phyloP scores from a whole-genome alignment of 2,888 invertebrate species.

The Euclidia mi region DNA sequence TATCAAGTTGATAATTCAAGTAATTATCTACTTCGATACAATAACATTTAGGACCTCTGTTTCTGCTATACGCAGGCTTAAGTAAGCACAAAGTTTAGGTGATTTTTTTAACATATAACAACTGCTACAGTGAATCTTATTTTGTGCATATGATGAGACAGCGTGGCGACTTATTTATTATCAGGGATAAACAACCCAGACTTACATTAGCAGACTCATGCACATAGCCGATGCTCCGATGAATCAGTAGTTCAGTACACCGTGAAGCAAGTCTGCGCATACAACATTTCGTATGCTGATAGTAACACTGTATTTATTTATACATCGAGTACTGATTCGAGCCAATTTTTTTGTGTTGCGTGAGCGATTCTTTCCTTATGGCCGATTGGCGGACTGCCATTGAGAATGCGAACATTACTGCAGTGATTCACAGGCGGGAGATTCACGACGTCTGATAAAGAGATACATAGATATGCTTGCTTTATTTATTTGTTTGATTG shows the following conservation, averaged over 20 bases:
- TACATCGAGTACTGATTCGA: conserved; percentile 9
- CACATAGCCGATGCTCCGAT: too few relatives aligned
- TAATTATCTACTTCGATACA: too few relatives aligned
- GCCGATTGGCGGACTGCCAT: conserved; percentile 45
- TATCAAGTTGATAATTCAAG: too few relatives aligned
- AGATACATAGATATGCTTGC: background rate
- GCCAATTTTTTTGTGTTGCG: conserved; percentile 27
- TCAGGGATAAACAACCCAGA: too few relatives aligned
- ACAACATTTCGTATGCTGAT: conserved; percentile 9
- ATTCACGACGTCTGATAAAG: conserved; percentile 1
- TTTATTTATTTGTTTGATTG: conserved; percentile 1
- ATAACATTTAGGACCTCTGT: too few relatives aligned
- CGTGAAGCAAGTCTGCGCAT: background rate
- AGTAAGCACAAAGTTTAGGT: too few relatives aligned
- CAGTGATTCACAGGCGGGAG: conserved; percentile 19
- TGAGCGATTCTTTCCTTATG: conserved; percentile 31
- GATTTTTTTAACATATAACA: too few relatives aligned
- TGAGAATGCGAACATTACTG: conserved; percentile 1
- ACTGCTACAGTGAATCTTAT: too few relatives aligned
- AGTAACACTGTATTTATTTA: conserved; percentile 17
- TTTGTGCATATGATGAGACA: too few relatives aligned
- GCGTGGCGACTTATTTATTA: too few relatives aligned
- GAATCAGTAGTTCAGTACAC: background rate
- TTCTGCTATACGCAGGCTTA: too few relatives aligned
- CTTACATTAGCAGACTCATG: too few relatives aligned